Evolutionary conservation across 2,797 vertebrate species (phyloP).

Genomic region (Oryzias sinensis): DNA sequence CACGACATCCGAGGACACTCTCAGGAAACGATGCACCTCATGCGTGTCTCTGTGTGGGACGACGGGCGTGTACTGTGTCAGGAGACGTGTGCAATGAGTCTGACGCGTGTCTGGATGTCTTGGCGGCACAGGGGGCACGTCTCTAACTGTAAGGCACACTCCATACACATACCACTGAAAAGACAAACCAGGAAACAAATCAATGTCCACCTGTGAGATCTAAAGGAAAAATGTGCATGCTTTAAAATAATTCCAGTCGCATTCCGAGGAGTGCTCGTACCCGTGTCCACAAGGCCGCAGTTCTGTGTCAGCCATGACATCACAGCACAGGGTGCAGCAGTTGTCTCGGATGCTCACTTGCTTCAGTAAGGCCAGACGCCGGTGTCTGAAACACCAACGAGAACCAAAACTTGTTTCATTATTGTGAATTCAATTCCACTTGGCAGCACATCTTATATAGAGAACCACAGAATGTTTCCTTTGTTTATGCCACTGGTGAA

Average conservation of each 20-base stretch:
- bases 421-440: not conserved
- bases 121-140: conserved; percentile 98
- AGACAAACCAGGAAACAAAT: not conserved
- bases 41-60: conserved; percentile 47
- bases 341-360: conserved; percentile 98
- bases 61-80: conserved; percentile 79
- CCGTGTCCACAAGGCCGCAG: conserved; percentile 95
- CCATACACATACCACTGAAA: conserved; percentile 96
- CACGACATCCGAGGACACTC: conserved; percentile 39
- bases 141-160: conserved; percentile 99
- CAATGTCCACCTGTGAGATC: not conserved
- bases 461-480: not conserved
- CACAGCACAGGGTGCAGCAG: conserved; percentile 98
- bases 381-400: conserved; percentile 59
- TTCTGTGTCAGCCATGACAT: conserved; percentile 96
- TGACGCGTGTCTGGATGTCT: conserved; percentile 96
- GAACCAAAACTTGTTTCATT: not conserved
- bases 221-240: not conserved
- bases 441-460: not conserved
- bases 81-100: conserved; percentile 98
- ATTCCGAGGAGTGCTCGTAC: conserved; percentile 62
- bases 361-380: conserved; percentile 89
- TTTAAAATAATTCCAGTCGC: no score
- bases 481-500: no score
- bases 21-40: conserved; percentile 34